These are phyloP conservation scores for Arion vulgaris DNA, from an alignment of 1,140 invertebrate species.

Conservation along the genomic window DNA sequence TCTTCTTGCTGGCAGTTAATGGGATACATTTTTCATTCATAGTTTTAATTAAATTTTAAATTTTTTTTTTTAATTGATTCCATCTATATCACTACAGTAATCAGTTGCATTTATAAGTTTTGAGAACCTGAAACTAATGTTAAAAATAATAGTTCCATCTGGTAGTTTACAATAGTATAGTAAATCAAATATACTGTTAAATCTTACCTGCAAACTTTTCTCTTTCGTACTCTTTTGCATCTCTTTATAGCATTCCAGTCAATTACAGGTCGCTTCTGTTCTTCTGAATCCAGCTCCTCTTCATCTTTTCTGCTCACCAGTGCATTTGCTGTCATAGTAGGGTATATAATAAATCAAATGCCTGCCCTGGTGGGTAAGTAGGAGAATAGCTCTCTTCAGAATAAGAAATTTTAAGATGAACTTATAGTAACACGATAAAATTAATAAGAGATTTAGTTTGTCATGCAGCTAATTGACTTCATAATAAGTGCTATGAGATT, in stretches of 20 bases:
- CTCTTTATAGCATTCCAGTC: slow-evolving; percentile 28
- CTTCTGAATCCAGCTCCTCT: not conserved
- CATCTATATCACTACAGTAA: no score
- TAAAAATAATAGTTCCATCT: no score
- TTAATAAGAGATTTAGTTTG: no score
- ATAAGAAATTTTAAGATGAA: not conserved
- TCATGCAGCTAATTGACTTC: no score
- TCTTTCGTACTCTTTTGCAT: slow-evolving; percentile 13
- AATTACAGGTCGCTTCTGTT: slow-evolving; percentile 3
- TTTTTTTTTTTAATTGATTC: no score
- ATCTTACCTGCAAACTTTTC: slow-evolving; percentile 37
- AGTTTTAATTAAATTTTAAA: no score
- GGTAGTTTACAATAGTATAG: no score
- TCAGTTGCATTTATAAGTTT: no score
- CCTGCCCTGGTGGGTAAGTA: slow-evolving; percentile 22
- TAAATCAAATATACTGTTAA: not conserved
- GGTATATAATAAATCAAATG: slow-evolving; percentile 39
- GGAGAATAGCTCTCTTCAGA: slow-evolving; percentile 1
- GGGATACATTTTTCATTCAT: no score
- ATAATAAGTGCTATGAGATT: no score
- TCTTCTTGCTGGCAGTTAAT: no score
- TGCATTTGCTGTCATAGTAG: slow-evolving; percentile 20
- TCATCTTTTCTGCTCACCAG: not conserved
- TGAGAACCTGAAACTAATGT: no score
- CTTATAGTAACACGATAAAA: not conserved